Base-by-base conservation (phyloP, 2,113 vertebrate species). In the Psittacara wagleri region DNA sequence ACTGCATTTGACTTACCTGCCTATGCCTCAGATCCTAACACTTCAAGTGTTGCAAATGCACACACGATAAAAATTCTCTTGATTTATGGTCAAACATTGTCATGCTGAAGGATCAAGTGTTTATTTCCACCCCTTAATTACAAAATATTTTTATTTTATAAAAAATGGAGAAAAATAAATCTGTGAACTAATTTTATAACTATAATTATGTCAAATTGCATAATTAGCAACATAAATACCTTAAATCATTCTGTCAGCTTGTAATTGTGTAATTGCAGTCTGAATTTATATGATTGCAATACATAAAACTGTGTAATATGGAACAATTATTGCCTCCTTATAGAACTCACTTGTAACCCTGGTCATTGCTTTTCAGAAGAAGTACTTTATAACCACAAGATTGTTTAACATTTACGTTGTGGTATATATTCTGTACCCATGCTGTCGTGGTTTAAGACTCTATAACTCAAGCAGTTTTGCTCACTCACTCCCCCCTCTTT, bases 161-260 rank as follows among this genome's bases (percentile, higher is more conserved):
- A 39, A 86, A 94, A 97, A 59, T 44, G 28, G 24, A 92, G 51
- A 95, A 96, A 83, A 59, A 46, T 54, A 81, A 62, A 95, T 81
- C 20, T 61, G 68, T 90, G 61, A 83, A 92, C 63, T 85, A 55
- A 81, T 84, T 93, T 92, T 81, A 54, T 78, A 94, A 92, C 63
- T 77, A 20, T 87, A 96, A 89, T 96, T 68, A 93, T 92, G 27
- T 22, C 66, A 96, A 92, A 92, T 97, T 93, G 86, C 80, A 48
- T 85, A 95, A 95, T 92, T 94, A 87, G 43, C 73, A 96, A 92
- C 25, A 84, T 52, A 96, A 94, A 95, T 93, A 96, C 80, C 68
- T 94, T 72, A 51, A 96, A 70, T 97, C 61, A 74, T 86, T 85
- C 46, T 95, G 88, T 92, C 79, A 95, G 82, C 41, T 92, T 79